Evolutionary conservation across 2,888 invertebrate species (phyloP), one percentile per base, ranked within the genome.

Genomic region (Mamestra brassicae): DNA sequence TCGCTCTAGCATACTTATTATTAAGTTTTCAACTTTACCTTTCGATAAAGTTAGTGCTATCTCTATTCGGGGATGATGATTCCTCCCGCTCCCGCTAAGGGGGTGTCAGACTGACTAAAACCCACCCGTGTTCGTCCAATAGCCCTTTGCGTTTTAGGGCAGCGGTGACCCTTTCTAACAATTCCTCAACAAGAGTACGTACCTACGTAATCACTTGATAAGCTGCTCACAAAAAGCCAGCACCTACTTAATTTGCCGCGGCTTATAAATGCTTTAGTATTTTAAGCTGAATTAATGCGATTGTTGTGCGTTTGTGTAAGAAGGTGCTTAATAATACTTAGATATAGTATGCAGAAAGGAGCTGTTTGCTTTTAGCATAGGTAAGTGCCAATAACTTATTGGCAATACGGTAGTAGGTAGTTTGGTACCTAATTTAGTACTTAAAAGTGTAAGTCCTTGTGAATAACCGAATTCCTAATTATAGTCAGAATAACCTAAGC

Each of bases 221-320:
- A 64, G 55, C 42, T 15, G 10, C 7, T 55, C 34, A 42, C 34
- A 42, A 34, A 57, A 34, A 45, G 17, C 45, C 36, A 45, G 42
- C n/a, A 8, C 13, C 17, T 42, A 38, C 38, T 38, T 15, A 52
- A 54, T 68, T 71, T 68, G 11, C 11, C 3, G 15, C 15, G 26
- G 47, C 38, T 50, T 47, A 6, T 3, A 42, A 50, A 71, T 71
- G 45, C 58, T 71, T 34, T 45, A 15, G 13, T 54, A 15, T 54
- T 45, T 72, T 72, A 61, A 61, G 26, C 47, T 38, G 17, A 54
- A 45, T 8, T 61, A 26, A 55, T 74, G 54, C 11, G 36, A 73
- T 54, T 47, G 61, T 10, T 3, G 2, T 8, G n/a, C 13, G 47
- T 34, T 47, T 34, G 42, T 62, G n/a, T 26, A 34, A 63, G 47